Evolutionary conservation across 1,140 invertebrate species (phyloP), one percentile per base, ranked within the genome.

Genomic region (Notospermus geniculatus): DNA sequence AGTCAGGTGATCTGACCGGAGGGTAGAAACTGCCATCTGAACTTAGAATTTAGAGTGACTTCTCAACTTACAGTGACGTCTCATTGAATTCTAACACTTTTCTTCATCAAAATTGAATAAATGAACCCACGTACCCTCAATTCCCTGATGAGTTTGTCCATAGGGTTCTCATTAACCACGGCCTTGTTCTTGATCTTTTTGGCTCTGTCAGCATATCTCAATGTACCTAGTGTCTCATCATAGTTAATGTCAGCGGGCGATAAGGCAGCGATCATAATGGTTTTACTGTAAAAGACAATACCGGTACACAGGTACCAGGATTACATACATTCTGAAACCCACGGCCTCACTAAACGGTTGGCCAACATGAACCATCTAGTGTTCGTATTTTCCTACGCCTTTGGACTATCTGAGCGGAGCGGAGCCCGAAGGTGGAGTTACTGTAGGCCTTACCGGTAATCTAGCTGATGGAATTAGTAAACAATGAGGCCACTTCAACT

Each of bases 191-290:
- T 85, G 62, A 88, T 87, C 64, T 85, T 82, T 73, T 87, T 87
- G 2, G 85, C 85, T 60, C 86, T 68, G 73, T 88, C 86, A 53
- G 87, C 85, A 72, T 87, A 88, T 52, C 86, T 71, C 30, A 88
- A 74, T 1, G 87, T 87, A 28, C 84, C 84, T 9, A 88, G 64
- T 0, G 87, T 87, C 72, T 88, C 86, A 54, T 88, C 86, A 68
- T 85, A 88, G 69, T 87, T 86, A n/a, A 86, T 83, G 68, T 88
- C 86, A 11, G 87, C 86, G 5, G 87, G 87, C 32, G 85, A 87
- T 29, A 88, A 80, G 2, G 86, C 83, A 17, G 86, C 87, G 55
- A 87, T 85, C 85, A 87, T 79, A n/a, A 84, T 68, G 4, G 80
- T 82, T 72, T 81, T 81, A 68, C 80, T 81, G n/a, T 69, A 45